Percentiles rank a stretch among this genome's conserved stretches.
Evolutionary conservation across 2,888 invertebrate species (phyloP).

Genomic region (Auanema sp.): DNA sequence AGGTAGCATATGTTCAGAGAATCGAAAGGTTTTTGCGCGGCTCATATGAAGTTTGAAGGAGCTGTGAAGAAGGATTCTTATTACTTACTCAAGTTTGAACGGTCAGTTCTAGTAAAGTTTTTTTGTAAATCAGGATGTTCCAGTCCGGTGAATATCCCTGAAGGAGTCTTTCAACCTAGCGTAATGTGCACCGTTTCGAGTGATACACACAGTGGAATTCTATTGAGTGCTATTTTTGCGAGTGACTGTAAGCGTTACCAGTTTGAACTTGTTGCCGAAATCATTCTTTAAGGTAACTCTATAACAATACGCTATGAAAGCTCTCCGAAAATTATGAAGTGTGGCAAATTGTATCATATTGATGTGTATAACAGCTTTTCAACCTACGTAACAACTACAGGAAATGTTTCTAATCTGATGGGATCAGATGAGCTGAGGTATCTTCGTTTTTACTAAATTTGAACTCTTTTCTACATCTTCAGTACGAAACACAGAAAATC

Average conservation of each 20-base stretch:
- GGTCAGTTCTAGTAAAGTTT: neutral
- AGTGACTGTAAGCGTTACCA: neutral
- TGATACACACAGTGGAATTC: conserved; percentile 10
- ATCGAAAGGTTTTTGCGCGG: neutral
- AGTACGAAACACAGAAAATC: conserved; percentile 7
- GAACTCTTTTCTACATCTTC: conserved; percentile 1
- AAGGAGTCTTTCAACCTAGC: neutral
- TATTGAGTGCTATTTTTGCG: conserved; percentile 6
- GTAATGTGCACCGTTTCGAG: conserved; percentile 15
- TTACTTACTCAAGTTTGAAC: conserved; percentile 5
- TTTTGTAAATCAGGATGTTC: neutral
- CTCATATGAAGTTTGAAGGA: neutral
- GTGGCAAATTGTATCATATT: conserved; percentile 29
- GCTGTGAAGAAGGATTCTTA: conserved; percentile 5
- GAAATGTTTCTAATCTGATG: conserved; percentile 42
- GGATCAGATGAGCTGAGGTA: conserved; percentile 38
- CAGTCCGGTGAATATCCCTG: neutral
- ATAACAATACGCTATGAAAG: conserved; percentile 16
- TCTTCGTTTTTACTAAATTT: neutral
- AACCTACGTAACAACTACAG: conserved; percentile 40
- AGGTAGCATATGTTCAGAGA: conserved; percentile 9
- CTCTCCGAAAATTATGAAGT: conserved; percentile 4
- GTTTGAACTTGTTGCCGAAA: neutral
- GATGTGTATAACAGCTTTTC: conserved; percentile 50
- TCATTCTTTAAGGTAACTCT: neutral